phyloP scores from a whole-genome alignment of 1,140 invertebrate genomes.

The Ptiloglossa arizonensis region DNA sequence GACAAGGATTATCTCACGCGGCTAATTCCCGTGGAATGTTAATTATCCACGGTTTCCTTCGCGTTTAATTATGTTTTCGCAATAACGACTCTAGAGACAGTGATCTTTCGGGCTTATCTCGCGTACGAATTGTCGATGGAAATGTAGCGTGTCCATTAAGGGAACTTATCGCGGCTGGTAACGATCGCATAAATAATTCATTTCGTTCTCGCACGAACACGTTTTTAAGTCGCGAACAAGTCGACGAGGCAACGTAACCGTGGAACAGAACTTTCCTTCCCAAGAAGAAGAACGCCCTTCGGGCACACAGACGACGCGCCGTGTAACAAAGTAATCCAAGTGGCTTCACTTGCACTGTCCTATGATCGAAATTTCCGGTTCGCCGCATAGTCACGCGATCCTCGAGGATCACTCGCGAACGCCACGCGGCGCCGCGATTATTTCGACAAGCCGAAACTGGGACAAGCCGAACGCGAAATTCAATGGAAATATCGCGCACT shows the following conservation, averaged over 20 bases:
- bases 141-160: slow-evolving; percentile 40
- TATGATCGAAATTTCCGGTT: slow-evolving; percentile 24
- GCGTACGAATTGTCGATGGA: slow-evolving; percentile 22
- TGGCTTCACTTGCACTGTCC: slow-evolving; percentile 5
- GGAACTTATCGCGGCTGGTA: slow-evolving; percentile 17
- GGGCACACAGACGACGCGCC: too few relatives aligned
- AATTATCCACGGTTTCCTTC: not conserved
- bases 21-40: not conserved
- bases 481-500: slow-evolving; percentile 14
- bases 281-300: not conserved
- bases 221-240: slow-evolving; percentile 15
- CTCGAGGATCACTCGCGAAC: not conserved
- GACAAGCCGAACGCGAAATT: slow-evolving; percentile 7
- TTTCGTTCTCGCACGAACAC: slow-evolving; percentile 23
- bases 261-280: not conserved
- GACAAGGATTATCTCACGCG: not conserved
- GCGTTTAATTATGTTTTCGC: slow-evolving; percentile 27
- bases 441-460: slow-evolving; percentile 10
- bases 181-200: slow-evolving; percentile 52
- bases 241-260: too few relatives aligned
- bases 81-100: slow-evolving; percentile 11
- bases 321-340: not conserved
- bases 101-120: slow-evolving; percentile 22
- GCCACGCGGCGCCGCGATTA: not conserved
- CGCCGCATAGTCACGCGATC: slow-evolving; percentile 2